Base-by-base conservation (phyloP, 2,113 vertebrate genomes). In the Girardinichthys multiradiatus region DNA sequence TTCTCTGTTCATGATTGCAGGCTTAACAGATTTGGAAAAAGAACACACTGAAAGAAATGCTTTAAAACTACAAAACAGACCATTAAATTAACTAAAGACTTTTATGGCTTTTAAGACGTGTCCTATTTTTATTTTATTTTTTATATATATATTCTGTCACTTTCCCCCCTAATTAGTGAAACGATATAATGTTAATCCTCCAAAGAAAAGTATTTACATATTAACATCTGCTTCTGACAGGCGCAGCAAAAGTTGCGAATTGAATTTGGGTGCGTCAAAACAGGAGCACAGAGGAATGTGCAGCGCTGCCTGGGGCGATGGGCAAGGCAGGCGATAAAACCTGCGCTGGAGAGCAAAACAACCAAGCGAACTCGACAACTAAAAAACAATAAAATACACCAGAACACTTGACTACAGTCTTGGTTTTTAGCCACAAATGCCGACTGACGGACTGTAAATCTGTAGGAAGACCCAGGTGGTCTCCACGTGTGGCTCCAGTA, bases 201-300 rank as follows among this genome's bases (percentile, higher is more conserved):
- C 45, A 2, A 4, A 4, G 76, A 30, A 15, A 9, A 60, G 6
- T n/a, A n/a, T n/a, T n/a, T 14, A 35, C 10, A 12, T 2, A 11
- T 19, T 66, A 21, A 35, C 15, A 58, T 68, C 31, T 66, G 21
- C 35, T 35, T 10, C 27, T 33, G 17, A 15, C 29, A 27, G 1
- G 13, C 3, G 27, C 27, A 48, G 0, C 1, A 19, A n/a, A 14
- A 15, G 13, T 4, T 24, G 3, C 8, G 67, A 77, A 48, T 80
- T 42, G 5, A 24, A 17, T 7, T 5, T 35, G 51, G 51, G 60
- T 80, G 58, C 57, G 72, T 70, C 76, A 76, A 72, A 80, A 77
- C 76, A 65, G 65, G 33, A 3, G 54, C 60, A 17, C n/a, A 66
- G 39, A 84, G 86, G 89, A 91, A 92, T 90, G 89, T 70, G 74